Percentiles rank a stretch among this genome's conserved stretches.
Conservation (phyloP, 2,113 vertebrate species). For the Poeciliopsis retropinna region DNA sequence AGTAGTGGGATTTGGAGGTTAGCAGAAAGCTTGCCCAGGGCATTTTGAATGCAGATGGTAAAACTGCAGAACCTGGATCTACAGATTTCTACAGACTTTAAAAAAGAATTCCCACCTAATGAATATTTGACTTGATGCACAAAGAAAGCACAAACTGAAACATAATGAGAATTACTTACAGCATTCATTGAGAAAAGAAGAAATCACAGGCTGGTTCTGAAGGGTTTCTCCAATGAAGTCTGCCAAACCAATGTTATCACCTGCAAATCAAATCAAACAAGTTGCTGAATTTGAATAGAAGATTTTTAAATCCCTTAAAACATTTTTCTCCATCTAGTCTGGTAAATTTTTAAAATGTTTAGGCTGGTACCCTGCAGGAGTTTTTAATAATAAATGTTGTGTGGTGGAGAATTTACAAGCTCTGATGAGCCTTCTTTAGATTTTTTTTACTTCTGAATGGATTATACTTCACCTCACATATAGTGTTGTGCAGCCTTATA, state of each 20-base stretch:
- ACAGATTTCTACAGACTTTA: neutral
- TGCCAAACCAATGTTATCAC: conserved; percentile 81
- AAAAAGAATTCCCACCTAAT: neutral
- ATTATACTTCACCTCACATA: neutral
- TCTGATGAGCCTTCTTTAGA: neutral
- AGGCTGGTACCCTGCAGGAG: too few relatives aligned
- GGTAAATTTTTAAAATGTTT: too few relatives aligned
- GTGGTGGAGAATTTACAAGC: too few relatives aligned
- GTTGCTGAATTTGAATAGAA: neutral
- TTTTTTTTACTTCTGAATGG: neutral
- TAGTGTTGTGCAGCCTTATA: neutral
- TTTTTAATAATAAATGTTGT: too few relatives aligned
- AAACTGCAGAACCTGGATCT: neutral
- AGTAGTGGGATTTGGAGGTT: neutral
- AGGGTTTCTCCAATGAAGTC: conserved; percentile 77
- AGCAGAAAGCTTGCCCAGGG: neutral
- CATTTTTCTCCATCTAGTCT: neutral
- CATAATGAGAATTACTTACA: conserved; percentile 70
- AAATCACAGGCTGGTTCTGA: conserved; percentile 66
- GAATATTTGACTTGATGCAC: neutral
- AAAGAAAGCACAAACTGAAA: neutral
- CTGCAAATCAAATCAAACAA: conserved; percentile 56
- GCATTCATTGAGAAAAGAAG: conserved; percentile 76
- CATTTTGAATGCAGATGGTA: neutral
- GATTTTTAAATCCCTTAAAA: neutral